Conservation (phyloP, 1,140 invertebrate genomes). For the Bilobella aurantiaca region DNA sequence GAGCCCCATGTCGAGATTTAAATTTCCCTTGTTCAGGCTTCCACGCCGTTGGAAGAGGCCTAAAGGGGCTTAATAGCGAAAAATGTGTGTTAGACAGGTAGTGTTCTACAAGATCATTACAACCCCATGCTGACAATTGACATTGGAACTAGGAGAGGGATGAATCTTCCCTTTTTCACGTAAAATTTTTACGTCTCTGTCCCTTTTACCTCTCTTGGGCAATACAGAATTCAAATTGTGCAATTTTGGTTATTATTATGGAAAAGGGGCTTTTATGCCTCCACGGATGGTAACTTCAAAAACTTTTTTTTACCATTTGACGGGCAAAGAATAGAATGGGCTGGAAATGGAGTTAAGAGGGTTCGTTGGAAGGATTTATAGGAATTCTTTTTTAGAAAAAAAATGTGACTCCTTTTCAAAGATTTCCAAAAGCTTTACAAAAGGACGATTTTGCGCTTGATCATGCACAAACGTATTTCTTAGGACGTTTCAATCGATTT, state of each 20-base stretch:
- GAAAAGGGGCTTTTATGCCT: neutral
- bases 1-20: no score
- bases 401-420: neutral
- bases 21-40: no score
- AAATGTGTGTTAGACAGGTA: neutral
- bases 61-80: neutral
- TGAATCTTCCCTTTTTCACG: neutral
- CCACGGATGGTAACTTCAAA: neutral
- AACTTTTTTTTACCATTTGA: neutral
- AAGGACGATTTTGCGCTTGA: neutral
- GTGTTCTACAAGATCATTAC: neutral
- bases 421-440: neutral
- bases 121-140: conserved; percentile 1
- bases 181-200: neutral
- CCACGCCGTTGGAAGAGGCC: no score
- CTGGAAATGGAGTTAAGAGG: no score
- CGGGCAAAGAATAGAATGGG: no score
- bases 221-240: conserved; percentile 2
- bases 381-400: no score
- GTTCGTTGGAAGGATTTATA: no score
- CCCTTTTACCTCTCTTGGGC: neutral
- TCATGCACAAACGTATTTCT: neutral
- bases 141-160: neutral
- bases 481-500: no score
- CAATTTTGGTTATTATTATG: conserved; percentile 4